Conservation (phyloP, 1,140 invertebrate species). For the Drosophila saltans region DNA sequence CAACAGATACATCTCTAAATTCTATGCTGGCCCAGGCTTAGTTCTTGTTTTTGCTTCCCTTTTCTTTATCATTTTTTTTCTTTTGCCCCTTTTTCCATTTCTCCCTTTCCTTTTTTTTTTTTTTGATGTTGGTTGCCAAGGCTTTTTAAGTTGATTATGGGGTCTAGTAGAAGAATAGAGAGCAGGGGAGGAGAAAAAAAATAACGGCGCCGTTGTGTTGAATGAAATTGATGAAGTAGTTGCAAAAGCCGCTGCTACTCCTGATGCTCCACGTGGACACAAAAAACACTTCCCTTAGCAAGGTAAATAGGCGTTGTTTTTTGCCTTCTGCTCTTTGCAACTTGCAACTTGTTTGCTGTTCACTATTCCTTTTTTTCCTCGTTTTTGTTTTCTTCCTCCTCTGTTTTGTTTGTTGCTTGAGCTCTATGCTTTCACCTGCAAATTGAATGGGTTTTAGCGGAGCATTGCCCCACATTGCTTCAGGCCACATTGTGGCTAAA, state of each 20-base stretch:
- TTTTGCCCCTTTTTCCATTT: constrained; percentile 22
- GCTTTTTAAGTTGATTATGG: constrained; percentile 77
- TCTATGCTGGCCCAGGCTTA: constrained; percentile 9
- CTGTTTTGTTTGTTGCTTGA: neutral
- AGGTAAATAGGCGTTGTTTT: constrained; percentile 61
- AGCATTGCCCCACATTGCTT: constrained; percentile 52
- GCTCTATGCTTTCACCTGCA: constrained; percentile 52
- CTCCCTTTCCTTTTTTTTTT: constrained; percentile 22
- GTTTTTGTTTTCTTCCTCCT: constrained; percentile 13
- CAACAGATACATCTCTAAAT: constrained; percentile 27
- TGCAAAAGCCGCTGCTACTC: constrained; percentile 50
- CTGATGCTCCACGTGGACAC: constrained; percentile 15
- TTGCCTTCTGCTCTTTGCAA: constrained; percentile 70
- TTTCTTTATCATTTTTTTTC: constrained; percentile 16
- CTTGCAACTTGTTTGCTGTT: constrained; percentile 72
- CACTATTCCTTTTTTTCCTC: constrained; percentile 35
- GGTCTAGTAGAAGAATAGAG: constrained; percentile 26
- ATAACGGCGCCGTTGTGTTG: constrained; percentile 48
- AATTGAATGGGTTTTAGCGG: constrained; percentile 70
- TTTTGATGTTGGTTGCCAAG: constrained; percentile 53
- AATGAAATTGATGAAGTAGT: constrained; percentile 80
- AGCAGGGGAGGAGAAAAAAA: constrained; percentile 32
- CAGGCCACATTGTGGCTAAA: constrained; percentile 33
- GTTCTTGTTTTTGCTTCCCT: neutral
- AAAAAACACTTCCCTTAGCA: constrained; percentile 43